These are phyloP conservation scores for Eufriesea mexicana DNA, from an alignment of 1,140 invertebrate genomes.

Conservation along the genomic window DNA sequence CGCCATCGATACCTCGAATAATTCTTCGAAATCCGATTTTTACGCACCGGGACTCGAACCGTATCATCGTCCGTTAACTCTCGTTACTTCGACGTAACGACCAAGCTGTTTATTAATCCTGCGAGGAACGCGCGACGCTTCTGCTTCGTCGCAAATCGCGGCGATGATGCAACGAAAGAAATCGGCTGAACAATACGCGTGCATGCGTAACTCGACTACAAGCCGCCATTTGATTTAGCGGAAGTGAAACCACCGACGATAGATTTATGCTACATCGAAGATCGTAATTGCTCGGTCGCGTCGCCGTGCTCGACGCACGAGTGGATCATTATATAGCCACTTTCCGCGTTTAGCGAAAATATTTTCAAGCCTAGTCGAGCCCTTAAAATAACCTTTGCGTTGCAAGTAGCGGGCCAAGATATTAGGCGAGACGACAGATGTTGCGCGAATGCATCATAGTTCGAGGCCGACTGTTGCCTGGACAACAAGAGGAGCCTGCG, in stretches of 20 bases:
- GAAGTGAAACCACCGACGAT: conserved; percentile 27
- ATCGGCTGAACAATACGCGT: conserved; percentile 41
- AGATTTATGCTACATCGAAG: conserved; percentile 21
- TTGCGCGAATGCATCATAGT: conserved; percentile 14
- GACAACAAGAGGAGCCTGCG: conserved; percentile 21
- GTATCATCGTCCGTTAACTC: too few species aligned
- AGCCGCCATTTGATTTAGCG: conserved; percentile 12
- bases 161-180: conserved; percentile 46
- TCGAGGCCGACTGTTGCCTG: not conserved
- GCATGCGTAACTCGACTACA: conserved; percentile 15
- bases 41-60: too few species aligned
- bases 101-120: conserved; percentile 11
- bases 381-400: not conserved
- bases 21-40: too few species aligned
- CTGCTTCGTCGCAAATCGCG: not conserved
- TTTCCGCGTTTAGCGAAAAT: not conserved
- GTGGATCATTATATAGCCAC: not conserved
- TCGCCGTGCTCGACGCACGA: not conserved
- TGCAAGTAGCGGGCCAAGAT: not conserved
- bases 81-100: conserved; percentile 5
- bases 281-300: not conserved
- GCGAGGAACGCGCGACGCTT: conserved; percentile 4
- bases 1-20: too few species aligned
- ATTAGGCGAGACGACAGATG: conserved; percentile 19
- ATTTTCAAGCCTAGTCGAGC: not conserved